Conservation (phyloP, 2,888 invertebrate genomes). For the Lamellibrachia columna region DNA sequence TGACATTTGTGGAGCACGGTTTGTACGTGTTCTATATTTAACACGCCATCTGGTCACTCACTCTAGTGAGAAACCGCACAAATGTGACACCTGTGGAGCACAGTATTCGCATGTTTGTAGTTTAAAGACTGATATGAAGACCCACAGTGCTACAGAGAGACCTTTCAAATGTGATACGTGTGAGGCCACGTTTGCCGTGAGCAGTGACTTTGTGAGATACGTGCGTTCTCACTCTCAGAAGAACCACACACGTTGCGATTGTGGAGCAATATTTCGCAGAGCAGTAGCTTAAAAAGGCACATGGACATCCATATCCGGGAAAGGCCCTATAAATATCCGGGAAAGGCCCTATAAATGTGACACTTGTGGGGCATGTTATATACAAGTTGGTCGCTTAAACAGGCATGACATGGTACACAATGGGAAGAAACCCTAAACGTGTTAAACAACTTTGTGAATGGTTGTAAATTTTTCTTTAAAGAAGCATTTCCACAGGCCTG, state of each 20-base stretch:
- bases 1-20: background rate
- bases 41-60: background rate
- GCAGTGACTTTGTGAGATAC: background rate
- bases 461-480: too few species aligned
- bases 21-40: background rate
- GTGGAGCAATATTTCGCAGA: background rate
- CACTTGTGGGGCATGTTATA: background rate
- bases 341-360: background rate
- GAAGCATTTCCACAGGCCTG: too few species aligned
- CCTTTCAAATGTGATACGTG: background rate
- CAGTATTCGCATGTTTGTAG: background rate
- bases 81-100: background rate
- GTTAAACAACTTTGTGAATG: too few species aligned
- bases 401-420: background rate
- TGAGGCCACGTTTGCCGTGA: background rate
- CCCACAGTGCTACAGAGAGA: background rate
- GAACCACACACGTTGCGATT: background rate
- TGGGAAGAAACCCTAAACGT: background rate
- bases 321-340: background rate
- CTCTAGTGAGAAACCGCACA: background rate
- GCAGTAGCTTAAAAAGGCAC: background rate
- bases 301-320: background rate
- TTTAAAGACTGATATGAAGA: background rate
- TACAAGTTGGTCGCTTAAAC: background rate
- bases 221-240: background rate